A percentile compares a stretch with the other conserved stretches of the same genome.
phyloP scores from a whole-genome alignment of 2,797 vertebrate genomes.

The Trachurus trachurus region DNA sequence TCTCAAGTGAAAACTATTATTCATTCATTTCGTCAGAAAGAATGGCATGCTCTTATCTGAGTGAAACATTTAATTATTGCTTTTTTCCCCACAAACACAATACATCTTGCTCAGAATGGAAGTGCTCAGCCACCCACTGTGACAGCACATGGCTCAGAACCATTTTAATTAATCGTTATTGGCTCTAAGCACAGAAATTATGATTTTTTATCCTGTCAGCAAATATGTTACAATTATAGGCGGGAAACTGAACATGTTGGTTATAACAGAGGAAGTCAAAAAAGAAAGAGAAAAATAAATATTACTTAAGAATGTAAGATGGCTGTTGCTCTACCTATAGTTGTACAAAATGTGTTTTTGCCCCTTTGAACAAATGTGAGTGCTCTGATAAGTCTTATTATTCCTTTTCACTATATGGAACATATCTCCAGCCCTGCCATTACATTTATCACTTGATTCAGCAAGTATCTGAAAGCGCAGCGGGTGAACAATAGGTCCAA shows the following conservation, averaged over 20 bases:
- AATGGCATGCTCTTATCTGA: not conserved
- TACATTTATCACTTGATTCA: constrained; percentile 84
- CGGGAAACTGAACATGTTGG: not conserved
- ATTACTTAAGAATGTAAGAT: not conserved
- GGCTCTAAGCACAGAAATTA: not conserved
- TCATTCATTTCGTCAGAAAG: not conserved
- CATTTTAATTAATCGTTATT: not conserved
- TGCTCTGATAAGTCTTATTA: constrained; percentile 42
- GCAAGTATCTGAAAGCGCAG: constrained; percentile 81
- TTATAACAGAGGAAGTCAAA: not conserved
- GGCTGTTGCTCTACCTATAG: constrained; percentile 21
- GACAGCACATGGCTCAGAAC: not conserved
- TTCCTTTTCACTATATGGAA: constrained; percentile 64
- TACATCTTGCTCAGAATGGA: not conserved
- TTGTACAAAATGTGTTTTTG: constrained; percentile 22
- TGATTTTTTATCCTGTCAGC: not conserved
- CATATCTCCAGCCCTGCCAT: constrained; percentile 72
- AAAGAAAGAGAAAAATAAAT: not conserved
- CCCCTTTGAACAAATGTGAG: constrained; percentile 33
- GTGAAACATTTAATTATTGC: not conserved
- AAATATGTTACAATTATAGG: not conserved
- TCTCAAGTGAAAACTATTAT: not conserved
- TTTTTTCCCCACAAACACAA: not conserved
- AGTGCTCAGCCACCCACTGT: not conserved
- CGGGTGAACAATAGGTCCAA: constrained; percentile 77